Base-by-base conservation (phyloP, 2,888 invertebrate genomes). In the Cryptosula pallasiana region DNA sequence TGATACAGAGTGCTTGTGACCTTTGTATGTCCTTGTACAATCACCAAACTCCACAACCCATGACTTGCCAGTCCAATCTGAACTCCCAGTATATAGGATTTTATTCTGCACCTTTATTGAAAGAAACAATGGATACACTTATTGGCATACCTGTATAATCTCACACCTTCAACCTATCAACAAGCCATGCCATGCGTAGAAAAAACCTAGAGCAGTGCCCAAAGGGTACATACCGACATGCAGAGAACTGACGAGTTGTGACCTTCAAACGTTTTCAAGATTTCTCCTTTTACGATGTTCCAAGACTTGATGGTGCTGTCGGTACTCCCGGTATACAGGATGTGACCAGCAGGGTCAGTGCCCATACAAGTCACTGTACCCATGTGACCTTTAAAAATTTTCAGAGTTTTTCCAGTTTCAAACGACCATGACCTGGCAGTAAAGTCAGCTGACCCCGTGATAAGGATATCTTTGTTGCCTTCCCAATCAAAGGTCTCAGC, bases 1-100 rank as follows among this genome's bases (percentile, higher is more conserved):
- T 71, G 84, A 84, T 71, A 87, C 86, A 1, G 86, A 86, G 76
- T 86, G 86, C 71, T 82, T 81, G 76, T 87, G 87, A 0, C 86
- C 86, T 72, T 81, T 81, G 79, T 84, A 87, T 0, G 84, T 78
- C 58, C 86, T 76, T 0, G 87, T 87, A 73, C 84, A 85, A 77
- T 87, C 86, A 0, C 87, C 87, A 76, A 87, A 87, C 76, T 87
- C 87, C 34, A 85, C 81, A 13, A 87, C 86, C 87, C 87, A 87
- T n/a, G 86, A 83, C 71, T 86, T 76, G 1, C 84, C 87, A 1
- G 86, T 86, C 73, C 83, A 84, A 76, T 87, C 87, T 0, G 85
- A 82, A 75, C 86, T 86, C n/a, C 86, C 86, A 0, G 85, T 83
- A 78, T 86, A 87, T 76, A 87, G 77, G 70, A 87, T 83, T 73